Percentiles rank a stretch among this genome's conserved stretches.
These are phyloP conservation scores for Sorex araneus DNA, from an alignment of 2,113 vertebrate species.

Conservation along the genomic window DNA sequence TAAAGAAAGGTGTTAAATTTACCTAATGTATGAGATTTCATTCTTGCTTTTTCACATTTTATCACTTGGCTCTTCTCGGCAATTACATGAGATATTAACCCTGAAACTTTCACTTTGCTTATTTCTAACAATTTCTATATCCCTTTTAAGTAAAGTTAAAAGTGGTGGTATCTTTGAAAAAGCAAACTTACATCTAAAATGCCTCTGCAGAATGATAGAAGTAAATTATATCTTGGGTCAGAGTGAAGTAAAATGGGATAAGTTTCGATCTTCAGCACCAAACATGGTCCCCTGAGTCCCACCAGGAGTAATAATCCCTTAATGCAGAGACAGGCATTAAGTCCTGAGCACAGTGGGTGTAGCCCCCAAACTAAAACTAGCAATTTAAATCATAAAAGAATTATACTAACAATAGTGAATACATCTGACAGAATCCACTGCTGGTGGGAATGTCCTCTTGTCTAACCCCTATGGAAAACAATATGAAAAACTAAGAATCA, in stretches of 20 bases:
- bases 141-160: slow-evolving; percentile 32
- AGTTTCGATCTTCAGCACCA: no score
- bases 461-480: no score
- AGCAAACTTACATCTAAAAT: neutral
- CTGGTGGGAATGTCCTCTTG: no score
- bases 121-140: slow-evolving; percentile 28
- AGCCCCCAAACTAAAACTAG: no score
- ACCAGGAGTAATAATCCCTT: no score
- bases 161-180: neutral
- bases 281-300: no score
- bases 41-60: slow-evolving; percentile 33
- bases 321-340: no score
- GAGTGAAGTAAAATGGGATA: no score
- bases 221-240: neutral
- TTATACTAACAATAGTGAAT: neutral
- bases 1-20: neutral
- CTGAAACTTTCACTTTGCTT: neutral
- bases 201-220: slow-evolving; percentile 8
- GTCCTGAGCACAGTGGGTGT: no score
- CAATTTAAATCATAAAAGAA: no score
- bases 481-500: no score
- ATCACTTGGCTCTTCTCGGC: neutral
- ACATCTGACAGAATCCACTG: slow-evolving; percentile 4
- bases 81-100: slow-evolving; percentile 20
- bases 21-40: slow-evolving; percentile 1